A percentile compares a stretch with the other conserved stretches of the same genome.
Conservation (phyloP, 2,888 invertebrate genomes). For the Meliscaeva auricollis region DNA sequence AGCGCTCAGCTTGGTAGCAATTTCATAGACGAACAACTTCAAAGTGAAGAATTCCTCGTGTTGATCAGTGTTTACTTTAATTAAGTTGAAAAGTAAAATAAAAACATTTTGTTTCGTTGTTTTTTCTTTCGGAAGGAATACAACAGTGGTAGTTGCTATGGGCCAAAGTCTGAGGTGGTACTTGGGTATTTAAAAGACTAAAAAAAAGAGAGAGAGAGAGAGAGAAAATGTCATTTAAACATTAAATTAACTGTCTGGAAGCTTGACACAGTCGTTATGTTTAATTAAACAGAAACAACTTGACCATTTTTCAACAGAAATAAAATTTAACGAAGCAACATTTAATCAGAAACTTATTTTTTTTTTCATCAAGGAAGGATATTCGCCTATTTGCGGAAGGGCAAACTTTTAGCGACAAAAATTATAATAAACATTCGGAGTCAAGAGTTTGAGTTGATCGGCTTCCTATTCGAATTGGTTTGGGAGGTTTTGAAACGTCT, state of each 20-base stretch:
- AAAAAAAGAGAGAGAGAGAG: not conserved
- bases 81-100: conserved; percentile 57
- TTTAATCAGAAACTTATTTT: no score
- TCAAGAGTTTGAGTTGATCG: no score
- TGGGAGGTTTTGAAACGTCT: no score
- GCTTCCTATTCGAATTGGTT: no score
- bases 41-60: conserved; percentile 33
- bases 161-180: not conserved
- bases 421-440: no score
- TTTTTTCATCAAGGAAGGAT: no score
- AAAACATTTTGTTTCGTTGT: conserved; percentile 19
- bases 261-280: conserved; percentile 17
- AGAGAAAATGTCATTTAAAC: conserved; percentile 10
- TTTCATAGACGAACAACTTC: conserved; percentile 50
- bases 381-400: no score
- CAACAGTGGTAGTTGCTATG: not conserved
- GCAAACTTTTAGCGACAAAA: no score
- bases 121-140: not conserved
- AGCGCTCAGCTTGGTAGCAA: conserved; percentile 21
- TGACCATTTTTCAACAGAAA: conserved; percentile 2
- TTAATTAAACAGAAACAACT: conserved; percentile 34
- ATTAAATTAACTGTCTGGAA: conserved; percentile 44
- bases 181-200: not conserved
- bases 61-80: conserved; percentile 59
- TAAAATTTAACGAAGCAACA: conserved; percentile 4